These are phyloP conservation scores for Reinhardtius hippoglossoides DNA, from an alignment of 2,113 vertebrate genomes.

Conservation along the genomic window DNA sequence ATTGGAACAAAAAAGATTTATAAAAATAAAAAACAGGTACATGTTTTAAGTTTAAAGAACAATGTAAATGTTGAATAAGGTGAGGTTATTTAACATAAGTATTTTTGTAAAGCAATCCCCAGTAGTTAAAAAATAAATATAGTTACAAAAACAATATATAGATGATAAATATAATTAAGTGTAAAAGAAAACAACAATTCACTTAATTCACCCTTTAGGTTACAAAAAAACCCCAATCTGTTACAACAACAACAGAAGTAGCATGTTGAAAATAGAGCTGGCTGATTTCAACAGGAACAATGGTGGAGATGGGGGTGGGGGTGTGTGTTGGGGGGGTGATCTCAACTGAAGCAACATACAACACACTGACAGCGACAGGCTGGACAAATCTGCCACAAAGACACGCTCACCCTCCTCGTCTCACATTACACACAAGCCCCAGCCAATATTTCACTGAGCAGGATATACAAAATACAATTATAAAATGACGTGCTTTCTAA, in stretches of 20 bases:
- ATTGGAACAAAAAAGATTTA: not conserved
- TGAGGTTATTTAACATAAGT: not conserved
- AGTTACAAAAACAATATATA: not conserved
- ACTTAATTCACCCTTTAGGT: not conserved
- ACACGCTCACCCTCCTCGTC: slow-evolving; percentile 27
- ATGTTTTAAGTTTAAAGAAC: not conserved
- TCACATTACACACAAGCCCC: slow-evolving; percentile 22
- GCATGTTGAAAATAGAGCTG: slow-evolving; percentile 37
- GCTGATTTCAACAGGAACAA: slow-evolving; percentile 47
- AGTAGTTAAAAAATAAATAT: not conserved
- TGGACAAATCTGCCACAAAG: slow-evolving; percentile 53
- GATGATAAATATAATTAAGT: not conserved
- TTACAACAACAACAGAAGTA: slow-evolving; percentile 7
- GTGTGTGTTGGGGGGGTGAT: not conserved
- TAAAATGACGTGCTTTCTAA: not conserved
- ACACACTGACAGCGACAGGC: slow-evolving; percentile 31
- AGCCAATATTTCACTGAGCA: slow-evolving; percentile 9
- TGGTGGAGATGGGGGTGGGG: slow-evolving; percentile 41
- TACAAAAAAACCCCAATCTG: not conserved
- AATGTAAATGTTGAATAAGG: not conserved
- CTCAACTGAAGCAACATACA: slow-evolving; percentile 40
- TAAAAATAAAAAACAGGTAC: not conserved
- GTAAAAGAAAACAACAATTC: not conserved
- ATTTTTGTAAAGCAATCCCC: not conserved
- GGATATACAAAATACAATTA: not conserved